Base-by-base conservation (phyloP, 2,113 vertebrate species). In the Promerops cafer region DNA sequence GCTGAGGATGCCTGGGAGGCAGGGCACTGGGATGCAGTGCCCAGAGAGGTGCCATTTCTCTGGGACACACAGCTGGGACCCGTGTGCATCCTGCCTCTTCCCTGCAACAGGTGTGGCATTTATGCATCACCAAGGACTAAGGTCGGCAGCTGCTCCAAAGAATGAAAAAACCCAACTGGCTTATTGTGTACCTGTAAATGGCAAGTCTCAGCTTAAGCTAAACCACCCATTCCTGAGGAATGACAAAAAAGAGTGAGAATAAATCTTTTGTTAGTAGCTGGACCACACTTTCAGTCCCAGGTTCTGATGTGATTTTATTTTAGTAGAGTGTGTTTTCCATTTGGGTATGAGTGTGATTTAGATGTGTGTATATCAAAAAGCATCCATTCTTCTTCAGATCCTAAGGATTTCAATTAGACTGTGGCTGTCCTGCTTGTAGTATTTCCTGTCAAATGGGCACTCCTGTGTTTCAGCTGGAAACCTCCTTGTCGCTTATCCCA, bases 31-130 rank as follows among this genome's bases (percentile, higher is more conserved):
- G 49, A 20, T 54, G 72, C 44, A 33, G 37, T 42, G 21, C 54
- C 59, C 64, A 30, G 31, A 33, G 37, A 45, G n/a, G 23, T 82
- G 60, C 53, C 11, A 22, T 26, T 69, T 69, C 49, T 85, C 52
- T 79, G 61, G 61, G n/a, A 33, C 22, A 17, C 52, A 35, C 21
- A 3, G 0, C 8, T 76, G 49, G 74, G 22, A 49, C 47, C 21
- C 3, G 2, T 2, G 2, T 87, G 42, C 8, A 7, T 84, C 70
- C 57, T 93, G 23, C 35, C 30, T 82, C 26, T 74, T 79, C 11
- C 13, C 33, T 64, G 49, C 1, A 1, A 42, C 0, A 1, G 20
- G 22, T 0, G 0, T 35, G 42, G 26, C 3, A 2, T 50, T 63
- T 78, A 8, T 52, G 59, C 19, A n/a, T 35, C 35, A 44, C 22